phyloP scores from a whole-genome alignment of 2,797 vertebrate genomes.

The Meda fulgida region DNA sequence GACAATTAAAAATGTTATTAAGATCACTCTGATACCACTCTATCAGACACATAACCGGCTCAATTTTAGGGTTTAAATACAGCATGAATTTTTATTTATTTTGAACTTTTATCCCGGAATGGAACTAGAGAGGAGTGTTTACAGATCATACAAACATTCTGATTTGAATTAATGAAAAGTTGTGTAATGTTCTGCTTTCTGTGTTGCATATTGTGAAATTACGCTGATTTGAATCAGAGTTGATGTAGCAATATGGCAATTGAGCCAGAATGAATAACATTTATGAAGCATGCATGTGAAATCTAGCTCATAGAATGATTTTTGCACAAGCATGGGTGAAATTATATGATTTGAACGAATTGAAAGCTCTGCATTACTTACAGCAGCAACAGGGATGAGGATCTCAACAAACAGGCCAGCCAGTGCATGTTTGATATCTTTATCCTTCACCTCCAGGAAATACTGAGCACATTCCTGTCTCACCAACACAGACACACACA shows the following conservation, averaged over 20 bases:
- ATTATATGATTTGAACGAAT: background rate
- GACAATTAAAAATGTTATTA: too few species aligned
- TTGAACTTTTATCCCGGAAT: too few species aligned
- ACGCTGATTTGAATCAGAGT: background rate
- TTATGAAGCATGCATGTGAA: background rate
- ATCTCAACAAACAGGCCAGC: constrained; percentile 99
- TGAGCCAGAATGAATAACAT: background rate
- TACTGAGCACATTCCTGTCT: constrained; percentile 97
- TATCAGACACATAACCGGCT: background rate
- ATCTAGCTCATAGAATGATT: background rate
- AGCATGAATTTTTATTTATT: too few species aligned
- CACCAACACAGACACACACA: constrained; percentile 33
- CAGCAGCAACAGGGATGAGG: constrained; percentile 98
- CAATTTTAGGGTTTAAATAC: background rate
- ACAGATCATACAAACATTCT: constrained; percentile 5
- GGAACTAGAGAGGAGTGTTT: background rate
- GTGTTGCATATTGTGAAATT: constrained; percentile 10
- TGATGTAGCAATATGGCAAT: background rate
- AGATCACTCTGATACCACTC: background rate
- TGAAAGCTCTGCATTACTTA: constrained; percentile 78
- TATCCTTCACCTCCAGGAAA: constrained; percentile 99
- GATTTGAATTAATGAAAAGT: constrained; percentile 5
- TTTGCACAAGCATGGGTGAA: background rate
- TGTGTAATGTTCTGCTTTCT: constrained; percentile 1
- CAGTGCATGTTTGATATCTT: constrained; percentile 97